These are phyloP conservation scores for Zootermopsis nevadensis DNA, from an alignment of 2,888 invertebrate species.

Conservation along the genomic window DNA sequence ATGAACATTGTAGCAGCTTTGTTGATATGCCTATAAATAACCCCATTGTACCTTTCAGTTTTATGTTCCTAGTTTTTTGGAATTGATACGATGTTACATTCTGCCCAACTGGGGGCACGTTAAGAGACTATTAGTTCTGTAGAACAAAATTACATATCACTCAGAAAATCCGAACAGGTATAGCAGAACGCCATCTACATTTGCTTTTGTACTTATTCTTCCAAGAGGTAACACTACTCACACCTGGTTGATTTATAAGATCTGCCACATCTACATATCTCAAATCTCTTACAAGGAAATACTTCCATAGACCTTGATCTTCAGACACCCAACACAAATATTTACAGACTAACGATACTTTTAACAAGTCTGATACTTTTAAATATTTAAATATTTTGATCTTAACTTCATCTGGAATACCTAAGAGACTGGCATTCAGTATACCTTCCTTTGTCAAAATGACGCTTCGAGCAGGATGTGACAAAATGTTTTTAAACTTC, in stretches of 20 bases:
- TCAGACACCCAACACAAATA: neutral
- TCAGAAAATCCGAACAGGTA: too few relatives aligned
- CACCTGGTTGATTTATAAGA: neutral
- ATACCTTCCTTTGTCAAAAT: conserved; percentile 1
- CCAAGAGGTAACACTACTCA: neutral
- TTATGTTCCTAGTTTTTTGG: too few relatives aligned
- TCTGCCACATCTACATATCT: neutral
- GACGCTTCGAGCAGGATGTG: neutral
- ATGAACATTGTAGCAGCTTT: too few relatives aligned
- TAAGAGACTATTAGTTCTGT: too few relatives aligned
- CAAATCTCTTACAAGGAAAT: neutral
- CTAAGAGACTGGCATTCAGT: neutral
- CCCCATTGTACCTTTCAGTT: too few relatives aligned
- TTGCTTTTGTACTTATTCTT: neutral
- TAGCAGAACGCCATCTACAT: too few relatives aligned
- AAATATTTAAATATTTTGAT: neutral
- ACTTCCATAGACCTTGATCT: neutral
- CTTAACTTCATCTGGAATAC: conserved; percentile 3
- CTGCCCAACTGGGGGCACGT: too few relatives aligned
- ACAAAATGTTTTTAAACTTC: neutral
- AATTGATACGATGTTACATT: too few relatives aligned
- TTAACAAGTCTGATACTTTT: neutral
- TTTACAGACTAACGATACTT: neutral
- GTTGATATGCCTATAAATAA: too few relatives aligned
- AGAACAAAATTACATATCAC: too few relatives aligned